Percentiles rank a stretch among this genome's conserved stretches.
Evolutionary conservation across 2,113 vertebrate genomes (phyloP).

Genomic region (Uria aalge): DNA sequence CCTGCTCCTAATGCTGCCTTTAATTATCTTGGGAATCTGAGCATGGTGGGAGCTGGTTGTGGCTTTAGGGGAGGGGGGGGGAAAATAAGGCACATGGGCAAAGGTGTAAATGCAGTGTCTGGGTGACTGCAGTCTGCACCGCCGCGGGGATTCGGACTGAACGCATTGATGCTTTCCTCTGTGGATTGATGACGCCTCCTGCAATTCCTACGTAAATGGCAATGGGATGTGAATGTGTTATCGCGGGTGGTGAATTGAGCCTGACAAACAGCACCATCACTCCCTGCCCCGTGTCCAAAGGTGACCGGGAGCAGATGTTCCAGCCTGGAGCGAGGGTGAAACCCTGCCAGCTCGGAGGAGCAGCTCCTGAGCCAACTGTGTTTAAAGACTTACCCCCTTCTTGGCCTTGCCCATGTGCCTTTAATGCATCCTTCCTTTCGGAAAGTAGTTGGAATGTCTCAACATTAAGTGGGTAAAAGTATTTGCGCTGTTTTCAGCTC

Average conservation of each 20-base stretch:
- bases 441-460: not conserved
- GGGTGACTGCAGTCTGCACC: not conserved
- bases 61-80: not conserved
- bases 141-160: fast-evolving
- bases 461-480: not conserved
- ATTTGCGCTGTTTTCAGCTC: not conserved
- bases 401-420: not conserved
- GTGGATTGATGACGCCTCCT: not conserved
- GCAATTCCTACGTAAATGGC: not conserved
- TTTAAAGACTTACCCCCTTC: not conserved
- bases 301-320: not conserved
- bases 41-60: not conserved
- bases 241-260: not conserved
- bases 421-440: not conserved
- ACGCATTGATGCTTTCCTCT: not conserved
- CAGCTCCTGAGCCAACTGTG: not conserved
- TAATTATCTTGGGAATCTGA: not conserved
- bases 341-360: not conserved
- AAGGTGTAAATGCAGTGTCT: not conserved
- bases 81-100: not conserved
- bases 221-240: not conserved
- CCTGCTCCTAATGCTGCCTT: not conserved
- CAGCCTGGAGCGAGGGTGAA: not conserved
- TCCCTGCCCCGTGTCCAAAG: not conserved
- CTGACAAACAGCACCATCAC: fast-evolving